Base-by-base conservation (phyloP, 2,797 vertebrate genomes). In the Pseudotriccus pelzelni region DNA sequence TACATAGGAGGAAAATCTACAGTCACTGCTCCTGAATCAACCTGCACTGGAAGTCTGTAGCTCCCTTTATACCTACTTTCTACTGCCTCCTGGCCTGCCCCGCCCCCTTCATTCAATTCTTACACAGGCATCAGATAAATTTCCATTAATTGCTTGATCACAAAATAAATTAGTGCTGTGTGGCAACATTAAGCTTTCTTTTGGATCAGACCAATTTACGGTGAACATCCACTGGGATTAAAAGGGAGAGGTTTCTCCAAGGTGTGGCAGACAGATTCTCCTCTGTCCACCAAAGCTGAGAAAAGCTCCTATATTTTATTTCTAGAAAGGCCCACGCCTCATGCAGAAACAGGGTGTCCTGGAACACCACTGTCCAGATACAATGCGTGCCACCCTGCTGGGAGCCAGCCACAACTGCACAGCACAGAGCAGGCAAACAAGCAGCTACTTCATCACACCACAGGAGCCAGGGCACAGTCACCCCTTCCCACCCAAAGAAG, bases 361-460 rank as follows among this genome's bases (percentile, higher is more conserved):
- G n/a, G 16, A 50, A 75, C 0, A 0, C 13, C 6, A 6, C 17
- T 10, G 34, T 37, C 56, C 70, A 67, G n/a, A n/a, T 1, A 39
- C 1, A 3, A 52, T 1, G 16, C 1, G 32, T 34, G 49, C 8
- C 64, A 17, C 56, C 3, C 27, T 10, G 6, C 0, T 34, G 41
- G 68, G n/a, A 80, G 44, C 39, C 84, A 77, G 44, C 20, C 47
- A 18, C 3, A 4, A 41, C 0, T 4, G 25, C 14, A 79, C 34
- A n/a, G 39, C 34, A 32, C 5, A 7, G 58, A 50, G 68, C 34
- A 58, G 43, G 25, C 55, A 85, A 53, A 39, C 3, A 1, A 80
- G 64, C 1, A 24, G n/a, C 46, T 39, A n/a, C 43, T 74, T 30
- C 60, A 27, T 15, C 4, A 3, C 2, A 3, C 21, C 8, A 1